Percentiles rank a stretch among this genome's conserved stretches.
Evolutionary conservation across 2,888 invertebrate species (phyloP).

Genomic region (Drosophila pegasa): DNA sequence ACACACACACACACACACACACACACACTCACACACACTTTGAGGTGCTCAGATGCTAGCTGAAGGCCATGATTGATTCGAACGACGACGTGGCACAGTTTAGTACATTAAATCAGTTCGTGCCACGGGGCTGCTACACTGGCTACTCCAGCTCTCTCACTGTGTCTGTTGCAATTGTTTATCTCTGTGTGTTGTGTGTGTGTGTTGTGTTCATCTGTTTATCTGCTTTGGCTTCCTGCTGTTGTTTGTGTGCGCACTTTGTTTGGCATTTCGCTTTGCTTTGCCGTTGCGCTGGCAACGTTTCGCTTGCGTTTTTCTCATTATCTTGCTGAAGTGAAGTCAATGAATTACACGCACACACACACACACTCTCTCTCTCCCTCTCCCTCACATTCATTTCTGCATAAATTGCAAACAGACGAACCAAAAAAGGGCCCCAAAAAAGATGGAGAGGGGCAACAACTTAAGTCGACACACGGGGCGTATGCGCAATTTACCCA

Average conservation of each 20-base stretch:
- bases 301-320: slow-evolving; percentile 64
- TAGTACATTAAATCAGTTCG: slow-evolving; percentile 67
- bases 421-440: slow-evolving; percentile 16
- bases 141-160: slow-evolving; percentile 8
- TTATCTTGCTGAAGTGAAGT: slow-evolving; percentile 57
- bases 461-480: slow-evolving; percentile 40
- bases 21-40: background rate
- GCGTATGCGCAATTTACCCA: slow-evolving; percentile 68
- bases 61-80: slow-evolving; percentile 60
- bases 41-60: slow-evolving; percentile 41
- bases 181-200: background rate
- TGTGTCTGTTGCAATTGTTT: slow-evolving; percentile 9
- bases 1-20: slow-evolving; percentile 8
- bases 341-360: slow-evolving; percentile 45
- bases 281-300: slow-evolving; percentile 31
- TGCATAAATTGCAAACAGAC: slow-evolving; percentile 65
- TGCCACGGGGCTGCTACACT: slow-evolving; percentile 9
- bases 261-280: slow-evolving; percentile 32
- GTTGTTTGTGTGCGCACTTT: slow-evolving; percentile 17
- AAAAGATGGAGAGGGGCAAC: background rate
- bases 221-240: slow-evolving; percentile 7
- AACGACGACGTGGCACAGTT: slow-evolving; percentile 28
- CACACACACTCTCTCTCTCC: slow-evolving; percentile 14
- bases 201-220: slow-evolving; percentile 5
- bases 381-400: slow-evolving; percentile 17